Evolutionary conservation across 1,140 invertebrate species (phyloP), one percentile per base, ranked within the genome.

Genomic region (Aphelenchoides fujianensis): DNA sequence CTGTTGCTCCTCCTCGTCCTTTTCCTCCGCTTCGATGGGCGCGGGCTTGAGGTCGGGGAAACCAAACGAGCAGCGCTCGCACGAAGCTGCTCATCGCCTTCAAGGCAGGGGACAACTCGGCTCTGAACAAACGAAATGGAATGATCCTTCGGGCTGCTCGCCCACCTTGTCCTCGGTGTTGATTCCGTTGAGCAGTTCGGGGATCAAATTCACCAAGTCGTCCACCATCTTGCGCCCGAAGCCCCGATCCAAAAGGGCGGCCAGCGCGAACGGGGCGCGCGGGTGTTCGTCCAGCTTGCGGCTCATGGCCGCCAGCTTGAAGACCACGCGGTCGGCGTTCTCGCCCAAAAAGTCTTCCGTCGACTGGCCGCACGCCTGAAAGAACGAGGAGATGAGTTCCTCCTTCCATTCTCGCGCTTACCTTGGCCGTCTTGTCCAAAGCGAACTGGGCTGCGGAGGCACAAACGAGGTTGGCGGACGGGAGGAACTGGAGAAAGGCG

Each of bases 271-370:
- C 7, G 63, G 63, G 12, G 63, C 37, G 23, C 36, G 31, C 19
- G 63, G 63, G 32, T 63, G 23, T 66, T 66, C 53, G 1, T 35
- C 12, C 34, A 66, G 53, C n/a, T 66, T 66, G 23, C 31, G 16
- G 2, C n/a, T n/a, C 31, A 19, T 16, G 27, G 30, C 16, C 32
- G 63, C 63, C 1, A 35, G 12, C 3, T 66, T 66, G 32, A 32
- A 66, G 23, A 66, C 63, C n/a, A 66, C 63, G 3, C 53, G 37
- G 34, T 66, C 63, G 9, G 36, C 63, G 31, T 66, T 66, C 12
- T 66, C 34, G 63, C 12, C 32, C 36, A 66, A n/a, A 1, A 66
- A 66, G 2, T 34, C 32, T 19, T 66, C 63, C 23, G 31, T 27
- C 27, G 63, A 36, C 32, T 36, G 1, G 63, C 53, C 16, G 12